These are phyloP conservation scores for Patella caerulea DNA, from an alignment of 2,888 invertebrate genomes.

Conservation along the genomic window DNA sequence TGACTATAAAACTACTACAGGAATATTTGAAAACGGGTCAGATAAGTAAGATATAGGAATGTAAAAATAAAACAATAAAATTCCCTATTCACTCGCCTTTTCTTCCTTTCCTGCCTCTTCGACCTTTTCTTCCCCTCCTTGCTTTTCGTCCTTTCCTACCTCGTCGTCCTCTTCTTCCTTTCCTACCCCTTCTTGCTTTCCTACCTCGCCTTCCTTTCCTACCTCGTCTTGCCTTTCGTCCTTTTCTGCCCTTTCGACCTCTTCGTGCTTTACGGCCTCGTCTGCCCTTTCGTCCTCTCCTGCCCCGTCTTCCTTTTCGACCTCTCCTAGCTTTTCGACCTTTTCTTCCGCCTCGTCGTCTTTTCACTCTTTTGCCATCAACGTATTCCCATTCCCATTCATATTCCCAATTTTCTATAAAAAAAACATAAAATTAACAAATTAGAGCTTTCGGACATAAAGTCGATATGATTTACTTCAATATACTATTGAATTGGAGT, in stretches of 20 bases:
- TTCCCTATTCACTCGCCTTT: neutral
- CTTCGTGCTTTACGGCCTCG: slow-evolving; percentile 12
- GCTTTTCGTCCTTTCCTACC: neutral
- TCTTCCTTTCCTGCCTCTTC: neutral
- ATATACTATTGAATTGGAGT: too few species aligned
- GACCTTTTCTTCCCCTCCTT: too few species aligned
- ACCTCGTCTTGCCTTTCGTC: neutral
- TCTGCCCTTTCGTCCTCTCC: neutral
- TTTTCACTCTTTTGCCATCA: slow-evolving; percentile 12
- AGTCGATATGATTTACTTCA: too few species aligned
- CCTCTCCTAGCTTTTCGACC: neutral
- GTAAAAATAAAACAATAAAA: too few species aligned
- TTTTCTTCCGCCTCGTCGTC: neutral
- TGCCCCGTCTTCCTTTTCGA: neutral
- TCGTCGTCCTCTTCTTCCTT: neutral
- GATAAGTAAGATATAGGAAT: too few species aligned
- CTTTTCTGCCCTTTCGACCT: slow-evolving; percentile 1
- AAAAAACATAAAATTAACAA: neutral
- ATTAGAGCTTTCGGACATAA: neutral
- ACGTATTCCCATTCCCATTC: slow-evolving; percentile 1
- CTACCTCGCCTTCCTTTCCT: neutral
- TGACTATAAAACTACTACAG: too few species aligned
- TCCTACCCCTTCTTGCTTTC: neutral
- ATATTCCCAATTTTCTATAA: neutral
- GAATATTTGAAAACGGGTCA: too few species aligned